phyloP scores from a whole-genome alignment of 2,888 invertebrate species.

The Drosophila atripex region DNA sequence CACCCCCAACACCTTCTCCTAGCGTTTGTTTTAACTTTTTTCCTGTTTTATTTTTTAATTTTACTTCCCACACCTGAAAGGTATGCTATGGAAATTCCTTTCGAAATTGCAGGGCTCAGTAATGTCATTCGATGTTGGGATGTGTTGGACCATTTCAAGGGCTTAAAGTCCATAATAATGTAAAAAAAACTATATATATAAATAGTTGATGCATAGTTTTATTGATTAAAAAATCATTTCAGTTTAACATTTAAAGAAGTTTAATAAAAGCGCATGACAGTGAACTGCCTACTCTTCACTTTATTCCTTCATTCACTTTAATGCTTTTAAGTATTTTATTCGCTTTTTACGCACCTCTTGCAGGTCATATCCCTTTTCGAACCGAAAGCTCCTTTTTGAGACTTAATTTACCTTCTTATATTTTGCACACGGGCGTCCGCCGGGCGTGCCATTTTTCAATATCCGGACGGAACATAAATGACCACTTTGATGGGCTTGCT shows the following conservation, averaged over 20 bases:
- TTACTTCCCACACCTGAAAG: constrained; percentile 55
- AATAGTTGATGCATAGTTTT: too few species aligned
- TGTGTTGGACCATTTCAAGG: constrained; percentile 10
- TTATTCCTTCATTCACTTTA: not conserved
- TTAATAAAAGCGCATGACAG: not conserved
- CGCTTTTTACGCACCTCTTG: not conserved
- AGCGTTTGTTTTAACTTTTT: too few species aligned
- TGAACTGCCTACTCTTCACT: not conserved
- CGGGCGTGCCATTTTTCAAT: constrained; percentile 71
- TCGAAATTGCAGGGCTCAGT: constrained; percentile 5
- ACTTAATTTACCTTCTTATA: constrained; percentile 11
- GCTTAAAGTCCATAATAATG: not conserved
- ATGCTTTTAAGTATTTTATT: not conserved
- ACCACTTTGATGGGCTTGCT: constrained; percentile 52
- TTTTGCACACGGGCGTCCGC: constrained; percentile 33
- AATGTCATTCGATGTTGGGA: constrained; percentile 10
- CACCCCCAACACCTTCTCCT: not conserved
- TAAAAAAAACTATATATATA: not conserved
- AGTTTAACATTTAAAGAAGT: too few species aligned
- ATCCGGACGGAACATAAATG: constrained; percentile 62
- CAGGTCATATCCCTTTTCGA: not conserved
- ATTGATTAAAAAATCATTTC: too few species aligned
- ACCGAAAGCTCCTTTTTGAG: not conserved
- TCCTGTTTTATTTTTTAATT: not conserved
- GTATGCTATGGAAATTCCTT: constrained; percentile 54